Base-by-base conservation (phyloP, 2,888 invertebrate species). In the Acanthosoma haemorrhoidale region DNA sequence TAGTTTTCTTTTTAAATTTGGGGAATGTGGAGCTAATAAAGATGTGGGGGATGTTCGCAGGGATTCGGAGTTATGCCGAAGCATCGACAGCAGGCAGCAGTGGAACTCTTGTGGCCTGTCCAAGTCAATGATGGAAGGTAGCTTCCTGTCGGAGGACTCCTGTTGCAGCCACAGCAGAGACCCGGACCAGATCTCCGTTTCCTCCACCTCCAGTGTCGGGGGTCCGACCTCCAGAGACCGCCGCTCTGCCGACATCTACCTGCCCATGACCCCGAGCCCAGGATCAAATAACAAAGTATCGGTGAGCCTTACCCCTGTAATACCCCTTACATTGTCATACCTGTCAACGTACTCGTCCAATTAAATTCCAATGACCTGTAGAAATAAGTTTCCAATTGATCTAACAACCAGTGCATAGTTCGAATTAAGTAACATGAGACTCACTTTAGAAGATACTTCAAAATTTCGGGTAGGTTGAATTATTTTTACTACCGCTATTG, bases 221-320 rank as follows among this genome's bases (percentile, higher is more conserved):
- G 84, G 84, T 68, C 83, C 83, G 43, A 80, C 81, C 74, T 73
- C 71, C 11, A 71, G 71, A 38, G 69, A 73, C 38, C 36, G 74
- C 29, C 72, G 73, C 9, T 75, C 73, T 29, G 73, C 74, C 6
- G 76, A 76, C 57, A 82, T 84, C 76, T 86, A 86, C 78, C 81
- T 85, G 77, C 84, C 86, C 8, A 86, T 86, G 85, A 84, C 82
- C 71, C 82, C 82, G 69, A 79, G 82, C 74, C 85, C 85, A 41
- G 83, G 84, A 39, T 85, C 85, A 70, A 83, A 83, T 77, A 85
- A 81, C 77, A 86, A 86, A 81, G 84, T 86, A 75, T 86, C 86
- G 81, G 86, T 86, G 80, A 83, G 83, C 78, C 68, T 72, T 38
- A 64, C 43, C 67, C 67, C 31, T 41, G 43, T 25, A 25, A 25